Base-by-base conservation (phyloP, 2,888 invertebrate genomes). In the Amiota communis region DNA sequence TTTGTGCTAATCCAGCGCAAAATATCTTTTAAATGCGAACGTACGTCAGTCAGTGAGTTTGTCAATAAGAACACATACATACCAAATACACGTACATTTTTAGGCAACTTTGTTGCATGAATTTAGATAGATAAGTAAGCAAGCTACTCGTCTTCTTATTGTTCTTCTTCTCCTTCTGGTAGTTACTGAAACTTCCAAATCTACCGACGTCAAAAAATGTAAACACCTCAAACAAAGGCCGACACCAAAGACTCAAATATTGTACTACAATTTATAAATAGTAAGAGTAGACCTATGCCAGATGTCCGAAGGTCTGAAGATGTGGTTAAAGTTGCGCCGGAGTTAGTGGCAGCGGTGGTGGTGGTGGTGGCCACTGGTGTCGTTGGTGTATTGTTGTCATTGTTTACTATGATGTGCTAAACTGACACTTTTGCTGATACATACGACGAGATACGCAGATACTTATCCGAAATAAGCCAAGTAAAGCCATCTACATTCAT, bases 361-460 rank as follows among this genome's bases (percentile, higher is more conserved):
- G 20, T 13, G 51, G 23, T 23, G 51, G 47, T 59, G 68, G 20
- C 53, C 20, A 17, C 67, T 49, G 67, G n/a, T 36, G 36, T 36
- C 36, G 36, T 36, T 46, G 75, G 73, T 12, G 53, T 53, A n/a
- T 53, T 53, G 53, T 63, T 80, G 59, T 79, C 84, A 82, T 82
- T 83, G 84, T 83, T 78, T 83, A 79, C 76, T 75, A 83, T 85
- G 83, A 83, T 83, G 86, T 83, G 86, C 79, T 84, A 85, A 83
- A 82, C 71, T 84, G 83, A 83, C 86, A 85, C 83, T 79, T 78
- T 9, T 20, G 20, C 71, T 17, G 84, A 83, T 84, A 81, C 59
- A 20, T 20, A 59, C 10, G 51, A 36, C 23, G 78, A 79, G 75
- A 74, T 70, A 79, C 75, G 78, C 76, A 75, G 78, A 78, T 76